Evolutionary conservation across 2,797 vertebrate species (phyloP), one percentile per base, ranked within the genome.

Genomic region (Sorex maritimensis): DNA sequence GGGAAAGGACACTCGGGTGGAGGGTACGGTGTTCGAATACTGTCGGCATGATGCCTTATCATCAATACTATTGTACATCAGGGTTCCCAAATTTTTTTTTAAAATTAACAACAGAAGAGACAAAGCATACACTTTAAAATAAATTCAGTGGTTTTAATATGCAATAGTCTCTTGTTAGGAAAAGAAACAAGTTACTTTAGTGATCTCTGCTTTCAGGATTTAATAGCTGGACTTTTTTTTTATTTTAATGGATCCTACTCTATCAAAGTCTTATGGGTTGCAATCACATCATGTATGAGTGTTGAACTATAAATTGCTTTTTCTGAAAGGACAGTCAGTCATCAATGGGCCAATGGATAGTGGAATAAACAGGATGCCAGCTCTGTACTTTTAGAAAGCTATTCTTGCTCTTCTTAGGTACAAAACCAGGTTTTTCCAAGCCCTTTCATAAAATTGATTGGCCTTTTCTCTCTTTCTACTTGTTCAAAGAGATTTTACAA

Each of bases 401-500:
- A 55, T 71, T 86, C 15, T 77, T 80, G 49, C 74, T 93, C 63
- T 90, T 81, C 55, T 80, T 86, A 41, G 72, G 69, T 58, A 68
- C 2, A 87, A 68, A 90, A 34, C 41, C 77, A 68, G 63, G 55
- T 91, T 65, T 55, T 65, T n/a, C 3, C 12, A 71, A 68, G 5
- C 3, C 85, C 30, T 80, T 38, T 52, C 26, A 84, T 75, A 58
- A 82, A 90, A 68, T 41, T 55, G 61, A 89, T 94, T 65, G 90
- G 19, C 68, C 63, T 80, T 86, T 41, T 84, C 24, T 87, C 61
- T 84, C 63, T 14, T 81, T 90, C 44, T 52, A 86, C 41, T 38
- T 81, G 21, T 49, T 81, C 90, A 84, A 17, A 82, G 82, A 94
- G 38, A 61, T 88, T 92, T 92, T 90, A 55, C 10, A 75, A 44